Conservation (phyloP, 2,113 vertebrate species). For the Tinamus guttatus region DNA sequence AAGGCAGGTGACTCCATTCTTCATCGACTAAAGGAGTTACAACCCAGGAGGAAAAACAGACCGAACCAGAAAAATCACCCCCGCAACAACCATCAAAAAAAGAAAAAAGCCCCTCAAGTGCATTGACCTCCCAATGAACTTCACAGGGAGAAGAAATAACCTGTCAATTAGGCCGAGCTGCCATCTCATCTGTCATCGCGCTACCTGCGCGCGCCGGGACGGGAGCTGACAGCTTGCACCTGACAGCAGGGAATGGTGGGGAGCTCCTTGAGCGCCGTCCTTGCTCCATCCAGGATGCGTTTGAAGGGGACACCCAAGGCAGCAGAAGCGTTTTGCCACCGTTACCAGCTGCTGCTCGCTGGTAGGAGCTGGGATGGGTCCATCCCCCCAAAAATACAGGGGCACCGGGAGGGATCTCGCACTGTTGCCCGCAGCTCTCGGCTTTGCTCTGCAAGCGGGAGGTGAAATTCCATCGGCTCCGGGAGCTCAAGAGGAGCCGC, state of each 20-base stretch:
- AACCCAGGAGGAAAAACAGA: neutral
- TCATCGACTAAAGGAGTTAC: neutral
- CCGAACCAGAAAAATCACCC: neutral
- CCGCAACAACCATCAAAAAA: neutral
- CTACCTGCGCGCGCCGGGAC: rapidly evolving
- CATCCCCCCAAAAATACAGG: neutral
- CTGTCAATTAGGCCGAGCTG: neutral
- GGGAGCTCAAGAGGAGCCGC: neutral
- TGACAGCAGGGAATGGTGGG: neutral
- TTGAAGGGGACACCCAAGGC: neutral
- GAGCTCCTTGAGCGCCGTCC: neutral
- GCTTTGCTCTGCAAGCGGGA: neutral
- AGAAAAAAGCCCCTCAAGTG: neutral
- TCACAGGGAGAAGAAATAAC: neutral
- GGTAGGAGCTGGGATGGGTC: rapidly evolving
- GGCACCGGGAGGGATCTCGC: too few species aligned
- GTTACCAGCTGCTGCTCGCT: neutral
- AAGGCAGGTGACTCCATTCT: neutral
- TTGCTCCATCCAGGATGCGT: neutral
- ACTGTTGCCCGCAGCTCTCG: neutral
- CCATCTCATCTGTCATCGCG: rapidly evolving
- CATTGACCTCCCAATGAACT: slow-evolving; percentile 26
- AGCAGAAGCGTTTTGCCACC: neutral
- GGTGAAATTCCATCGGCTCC: neutral
- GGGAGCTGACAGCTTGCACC: neutral